These are phyloP conservation scores for Oncopeltus fasciatus DNA, from an alignment of 1,140 invertebrate species.

Conservation along the genomic window DNA sequence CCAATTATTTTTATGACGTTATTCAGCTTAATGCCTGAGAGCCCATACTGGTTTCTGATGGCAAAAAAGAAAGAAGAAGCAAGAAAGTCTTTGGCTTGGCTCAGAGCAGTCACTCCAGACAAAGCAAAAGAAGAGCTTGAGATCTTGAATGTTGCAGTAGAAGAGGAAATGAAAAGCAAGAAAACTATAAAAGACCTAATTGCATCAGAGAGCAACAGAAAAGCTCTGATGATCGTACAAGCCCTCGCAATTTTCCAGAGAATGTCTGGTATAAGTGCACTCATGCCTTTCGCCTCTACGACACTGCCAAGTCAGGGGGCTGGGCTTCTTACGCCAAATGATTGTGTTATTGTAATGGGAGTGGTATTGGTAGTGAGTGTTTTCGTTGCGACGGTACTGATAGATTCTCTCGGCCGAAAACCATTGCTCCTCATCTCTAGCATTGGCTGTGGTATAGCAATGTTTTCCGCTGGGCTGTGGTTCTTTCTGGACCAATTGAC, in stretches of 20 bases:
- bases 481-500: slow-evolving; percentile 44
- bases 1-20: slow-evolving; percentile 46
- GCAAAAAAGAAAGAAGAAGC: slow-evolving; percentile 37
- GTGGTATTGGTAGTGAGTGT: slow-evolving; percentile 48
- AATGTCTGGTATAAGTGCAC: slow-evolving; percentile 56
- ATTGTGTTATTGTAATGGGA: slow-evolving; percentile 48
- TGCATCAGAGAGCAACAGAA: slow-evolving; percentile 39
- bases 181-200: slow-evolving; percentile 36
- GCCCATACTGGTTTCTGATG: slow-evolving; percentile 52
- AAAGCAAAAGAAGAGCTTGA: slow-evolving; percentile 31
- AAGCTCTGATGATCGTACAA: slow-evolving; percentile 45
- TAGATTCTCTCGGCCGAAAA: slow-evolving; percentile 55
- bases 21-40: slow-evolving; percentile 64
- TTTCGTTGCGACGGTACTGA: slow-evolving; percentile 43
- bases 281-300: slow-evolving; percentile 57
- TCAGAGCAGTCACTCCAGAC: slow-evolving; percentile 34
- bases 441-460: slow-evolving; percentile 33
- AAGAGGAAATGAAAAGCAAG: slow-evolving; percentile 23
- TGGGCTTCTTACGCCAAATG: slow-evolving; percentile 33
- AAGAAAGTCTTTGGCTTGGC: slow-evolving; percentile 32
- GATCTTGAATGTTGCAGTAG: slow-evolving; percentile 18
- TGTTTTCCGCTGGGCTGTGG: slow-evolving; percentile 32
- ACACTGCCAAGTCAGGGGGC: slow-evolving; percentile 43
- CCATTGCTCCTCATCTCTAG: slow-evolving; percentile 47
- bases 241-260: slow-evolving; percentile 58